Evolutionary conservation across 2,113 vertebrate genomes (phyloP).

Genomic region (Hippocampus barbouri): DNA sequence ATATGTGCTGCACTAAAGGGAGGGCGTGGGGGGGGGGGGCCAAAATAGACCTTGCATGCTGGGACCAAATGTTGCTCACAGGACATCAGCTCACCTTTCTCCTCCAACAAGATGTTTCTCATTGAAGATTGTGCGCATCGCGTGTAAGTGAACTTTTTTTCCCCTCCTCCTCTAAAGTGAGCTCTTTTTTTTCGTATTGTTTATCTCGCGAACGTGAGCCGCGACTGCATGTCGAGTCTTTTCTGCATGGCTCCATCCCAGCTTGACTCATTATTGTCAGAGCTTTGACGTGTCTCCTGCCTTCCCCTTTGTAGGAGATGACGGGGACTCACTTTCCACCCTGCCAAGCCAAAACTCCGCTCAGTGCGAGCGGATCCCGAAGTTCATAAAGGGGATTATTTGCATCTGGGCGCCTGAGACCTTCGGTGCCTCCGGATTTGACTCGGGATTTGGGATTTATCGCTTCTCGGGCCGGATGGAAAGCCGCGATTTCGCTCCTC

Average conservation of each 20-base stretch:
- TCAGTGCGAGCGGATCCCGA: constrained; percentile 66
- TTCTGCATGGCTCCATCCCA: constrained; percentile 39
- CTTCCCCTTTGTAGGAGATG: constrained; percentile 73
- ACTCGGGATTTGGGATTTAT: constrained; percentile 76
- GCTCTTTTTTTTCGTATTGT: constrained; percentile 3
- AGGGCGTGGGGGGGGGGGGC: not conserved
- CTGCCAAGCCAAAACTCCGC: constrained; percentile 64
- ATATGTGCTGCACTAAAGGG: not conserved
- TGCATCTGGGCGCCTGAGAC: constrained; percentile 66
- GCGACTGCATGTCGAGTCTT: constrained; percentile 31
- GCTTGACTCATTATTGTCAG: constrained; percentile 56
- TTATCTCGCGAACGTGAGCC: constrained; percentile 36
- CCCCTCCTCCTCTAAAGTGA: not conserved
- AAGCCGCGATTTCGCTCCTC: constrained; percentile 90
- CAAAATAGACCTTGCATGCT: not conserved
- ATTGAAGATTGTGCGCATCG: not conserved
- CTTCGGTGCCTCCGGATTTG: constrained; percentile 67
- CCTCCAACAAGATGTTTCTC: not conserved
- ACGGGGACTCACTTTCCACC: constrained; percentile 66
- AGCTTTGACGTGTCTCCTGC: constrained; percentile 60
- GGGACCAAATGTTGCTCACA: constrained; percentile 8
- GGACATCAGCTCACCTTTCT: constrained; percentile 24
- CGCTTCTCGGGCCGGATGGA: constrained; percentile 79
- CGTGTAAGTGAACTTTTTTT: constrained; percentile 3
- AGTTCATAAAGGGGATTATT: constrained; percentile 78